Evolutionary conservation across 2,113 vertebrate genomes (phyloP).

Genomic region (Amia ocellicauda): DNA sequence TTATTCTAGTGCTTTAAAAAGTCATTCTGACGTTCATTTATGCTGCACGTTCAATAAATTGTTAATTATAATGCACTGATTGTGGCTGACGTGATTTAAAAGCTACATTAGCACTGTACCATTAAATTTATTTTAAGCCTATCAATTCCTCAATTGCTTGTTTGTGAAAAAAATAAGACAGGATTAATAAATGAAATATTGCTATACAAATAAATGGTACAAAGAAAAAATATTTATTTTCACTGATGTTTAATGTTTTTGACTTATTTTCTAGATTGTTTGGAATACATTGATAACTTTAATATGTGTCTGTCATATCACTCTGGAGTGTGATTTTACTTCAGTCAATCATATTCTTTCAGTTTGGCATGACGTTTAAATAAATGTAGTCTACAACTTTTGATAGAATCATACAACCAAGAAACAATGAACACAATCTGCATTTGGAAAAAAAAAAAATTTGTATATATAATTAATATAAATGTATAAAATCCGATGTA

Average conservation of each 20-base stretch:
- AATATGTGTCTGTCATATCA: too few species aligned
- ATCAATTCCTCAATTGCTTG: slow-evolving; percentile 72
- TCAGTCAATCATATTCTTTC: too few species aligned
- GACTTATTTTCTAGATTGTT: background rate
- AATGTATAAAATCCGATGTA: too few species aligned
- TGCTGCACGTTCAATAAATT: slow-evolving; percentile 89
- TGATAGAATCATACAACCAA: too few species aligned
- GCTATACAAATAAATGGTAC: background rate
- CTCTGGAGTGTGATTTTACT: too few species aligned
- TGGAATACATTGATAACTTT: too few species aligned
- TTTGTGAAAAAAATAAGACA: slow-evolving; percentile 79
- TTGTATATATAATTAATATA: too few species aligned
- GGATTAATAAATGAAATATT: slow-evolving; percentile 71
- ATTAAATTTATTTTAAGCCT: slow-evolving; percentile 81
- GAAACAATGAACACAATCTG: too few species aligned
- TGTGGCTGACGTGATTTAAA: slow-evolving; percentile 86
- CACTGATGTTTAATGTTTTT: background rate
- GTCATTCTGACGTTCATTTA: slow-evolving; percentile 82
- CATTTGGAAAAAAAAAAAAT: too few species aligned
- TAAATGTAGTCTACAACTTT: too few species aligned
- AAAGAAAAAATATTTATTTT: background rate
- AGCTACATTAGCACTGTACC: slow-evolving; percentile 82
- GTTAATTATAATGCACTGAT: slow-evolving; percentile 89
- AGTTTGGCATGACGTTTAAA: too few species aligned
- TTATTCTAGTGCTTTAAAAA: slow-evolving; percentile 86